Conservation (phyloP, 2,113 vertebrate genomes). For the Psettodes erumei region DNA sequence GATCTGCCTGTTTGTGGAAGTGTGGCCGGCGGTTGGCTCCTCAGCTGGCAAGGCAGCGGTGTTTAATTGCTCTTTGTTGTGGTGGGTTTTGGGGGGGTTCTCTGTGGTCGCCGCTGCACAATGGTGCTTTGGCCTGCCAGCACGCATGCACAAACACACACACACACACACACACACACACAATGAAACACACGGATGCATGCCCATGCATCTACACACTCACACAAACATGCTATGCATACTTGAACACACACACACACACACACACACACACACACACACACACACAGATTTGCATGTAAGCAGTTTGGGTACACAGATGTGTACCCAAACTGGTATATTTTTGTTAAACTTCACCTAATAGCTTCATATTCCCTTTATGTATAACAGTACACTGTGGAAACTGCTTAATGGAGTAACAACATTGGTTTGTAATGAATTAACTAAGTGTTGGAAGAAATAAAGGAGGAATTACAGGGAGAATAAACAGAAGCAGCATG, state of each 20-base stretch:
- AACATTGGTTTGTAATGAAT: slow-evolving; percentile 62
- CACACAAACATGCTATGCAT: slow-evolving; percentile 21
- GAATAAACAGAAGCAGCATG: slow-evolving; percentile 75
- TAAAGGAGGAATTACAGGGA: slow-evolving; percentile 67
- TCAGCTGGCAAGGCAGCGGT: slow-evolving; percentile 83
- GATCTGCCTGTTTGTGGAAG: slow-evolving; percentile 88
- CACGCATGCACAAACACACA: slow-evolving; percentile 47
- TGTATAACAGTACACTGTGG: slow-evolving; percentile 7
- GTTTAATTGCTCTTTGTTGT: slow-evolving; percentile 88
- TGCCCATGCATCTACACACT: slow-evolving; percentile 37
- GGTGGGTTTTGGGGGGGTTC: slow-evolving; percentile 65
- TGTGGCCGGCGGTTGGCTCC: slow-evolving; percentile 85
- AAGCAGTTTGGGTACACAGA: neutral
- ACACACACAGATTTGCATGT: slow-evolving; percentile 6
- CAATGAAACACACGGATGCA: slow-evolving; percentile 28
- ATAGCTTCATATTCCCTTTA: neutral
- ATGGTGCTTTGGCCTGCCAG: slow-evolving; percentile 75
- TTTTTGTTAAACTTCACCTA: slow-evolving; percentile 10
- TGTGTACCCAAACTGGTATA: neutral
- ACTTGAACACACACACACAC: slow-evolving; percentile 21
- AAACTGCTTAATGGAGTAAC: slow-evolving; percentile 58
- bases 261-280: slow-evolving; percentile 28
- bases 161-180: slow-evolving; percentile 26
- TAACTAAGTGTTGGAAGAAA: slow-evolving; percentile 69
- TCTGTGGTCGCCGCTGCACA: slow-evolving; percentile 80